phyloP scores from a whole-genome alignment of 2,797 vertebrate species.

The Phrynocephalus guinanensis region DNA sequence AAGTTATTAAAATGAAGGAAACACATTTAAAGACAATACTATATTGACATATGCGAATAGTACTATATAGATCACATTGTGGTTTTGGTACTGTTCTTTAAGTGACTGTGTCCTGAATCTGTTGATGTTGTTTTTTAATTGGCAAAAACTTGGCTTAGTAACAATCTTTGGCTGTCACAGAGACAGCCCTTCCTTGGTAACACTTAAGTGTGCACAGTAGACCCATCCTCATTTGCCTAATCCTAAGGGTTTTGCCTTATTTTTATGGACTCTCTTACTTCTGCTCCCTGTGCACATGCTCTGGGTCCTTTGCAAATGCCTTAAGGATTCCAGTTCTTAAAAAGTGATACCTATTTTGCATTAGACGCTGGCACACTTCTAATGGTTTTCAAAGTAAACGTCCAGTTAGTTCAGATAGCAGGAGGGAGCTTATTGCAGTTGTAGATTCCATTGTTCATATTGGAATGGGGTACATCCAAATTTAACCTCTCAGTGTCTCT shows the following conservation, averaged over 20 bases:
- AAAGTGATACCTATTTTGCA: slow-evolving; percentile 48
- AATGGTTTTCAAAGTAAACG: slow-evolving; percentile 52
- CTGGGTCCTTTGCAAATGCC: slow-evolving; percentile 40
- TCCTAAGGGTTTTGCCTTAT: slow-evolving; percentile 29
- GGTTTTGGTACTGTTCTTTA: background rate
- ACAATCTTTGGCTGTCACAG: slow-evolving; percentile 34
- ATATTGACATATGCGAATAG: too few relatives aligned
- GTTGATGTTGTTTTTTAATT: background rate
- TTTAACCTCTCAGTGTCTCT: slow-evolving; percentile 41
- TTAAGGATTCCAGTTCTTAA: slow-evolving; percentile 55
- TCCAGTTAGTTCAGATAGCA: slow-evolving; percentile 38
- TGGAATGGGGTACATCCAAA: slow-evolving; percentile 6
- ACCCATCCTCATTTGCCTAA: slow-evolving; percentile 59
- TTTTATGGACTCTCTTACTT: slow-evolving; percentile 48
- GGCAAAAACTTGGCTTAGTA: background rate
- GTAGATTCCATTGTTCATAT: slow-evolving; percentile 30
- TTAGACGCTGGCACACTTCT: slow-evolving; percentile 26
- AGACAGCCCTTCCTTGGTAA: slow-evolving; percentile 9
- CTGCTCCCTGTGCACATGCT: background rate
- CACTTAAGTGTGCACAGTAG: slow-evolving; percentile 12
- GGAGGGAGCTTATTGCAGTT: slow-evolving; percentile 32
- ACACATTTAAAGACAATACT: background rate
- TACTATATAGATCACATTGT: slow-evolving; percentile 5
- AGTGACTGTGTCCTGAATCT: background rate
- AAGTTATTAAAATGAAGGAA: too few relatives aligned